Percentiles rank a stretch among this genome's conserved stretches.
Conservation (phyloP, 2,113 vertebrate species). For the Thomomys bottae region DNA sequence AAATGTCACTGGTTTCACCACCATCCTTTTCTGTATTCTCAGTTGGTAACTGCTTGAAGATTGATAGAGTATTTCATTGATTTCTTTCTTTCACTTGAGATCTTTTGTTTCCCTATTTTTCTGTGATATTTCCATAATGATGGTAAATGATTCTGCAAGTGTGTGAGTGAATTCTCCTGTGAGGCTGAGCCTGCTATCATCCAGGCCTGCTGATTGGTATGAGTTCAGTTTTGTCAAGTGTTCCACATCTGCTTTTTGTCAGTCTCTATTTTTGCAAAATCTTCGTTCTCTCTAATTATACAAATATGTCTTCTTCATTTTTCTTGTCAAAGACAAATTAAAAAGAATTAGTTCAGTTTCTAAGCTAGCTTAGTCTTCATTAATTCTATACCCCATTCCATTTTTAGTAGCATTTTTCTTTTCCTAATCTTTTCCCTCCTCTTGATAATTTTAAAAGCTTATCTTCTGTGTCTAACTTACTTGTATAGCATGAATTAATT, state of each 20-base stretch:
- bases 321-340: constrained; percentile 79
- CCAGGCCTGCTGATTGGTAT: constrained; percentile 21
- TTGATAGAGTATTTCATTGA: constrained; percentile 17
- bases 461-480: constrained; percentile 52
- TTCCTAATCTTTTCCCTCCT: neutral
- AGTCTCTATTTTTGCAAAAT: constrained; percentile 74
- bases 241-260: constrained; percentile 74
- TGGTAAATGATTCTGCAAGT: constrained; percentile 49
- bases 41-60: constrained; percentile 37
- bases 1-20: neutral
- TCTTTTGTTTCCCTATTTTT: constrained; percentile 61
- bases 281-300: constrained; percentile 78
- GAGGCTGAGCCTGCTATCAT: constrained; percentile 17
- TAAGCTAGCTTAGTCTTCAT: constrained; percentile 72
- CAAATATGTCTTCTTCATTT: constrained; percentile 78
- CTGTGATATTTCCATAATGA: constrained; percentile 49
- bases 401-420: constrained; percentile 71
- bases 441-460: constrained; percentile 69
- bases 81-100: neutral
- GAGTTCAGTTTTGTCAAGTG: constrained; percentile 56
- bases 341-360: constrained; percentile 78
- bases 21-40: neutral
- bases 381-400: constrained; percentile 68
- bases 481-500: constrained; percentile 63
- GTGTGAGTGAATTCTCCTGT: constrained; percentile 28